Base-by-base conservation (phyloP, 2,888 invertebrate genomes). In the Nomada hirtipes region DNA sequence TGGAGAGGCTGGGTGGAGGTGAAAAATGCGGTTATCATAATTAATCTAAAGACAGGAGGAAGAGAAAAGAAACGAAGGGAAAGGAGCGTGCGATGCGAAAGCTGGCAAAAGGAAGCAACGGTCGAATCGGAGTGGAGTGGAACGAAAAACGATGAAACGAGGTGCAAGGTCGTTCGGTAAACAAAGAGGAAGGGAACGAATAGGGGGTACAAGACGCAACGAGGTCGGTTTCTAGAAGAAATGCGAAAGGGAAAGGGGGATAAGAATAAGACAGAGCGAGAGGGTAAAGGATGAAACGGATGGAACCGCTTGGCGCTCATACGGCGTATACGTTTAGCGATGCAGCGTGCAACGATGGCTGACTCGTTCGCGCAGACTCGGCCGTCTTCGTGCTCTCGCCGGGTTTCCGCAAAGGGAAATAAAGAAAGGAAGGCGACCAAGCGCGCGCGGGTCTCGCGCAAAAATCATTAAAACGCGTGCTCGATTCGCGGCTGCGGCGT, bases 381-480 rank as follows among this genome's bases (percentile, higher is more conserved):
- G 89, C 55, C 60, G 67, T 86, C 85, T 89, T 89, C 90, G 90
- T 84, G 83, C 61, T 82, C 86, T 79, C 79, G 84, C 84, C 84
- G 84, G 85, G 82, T 85, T 89, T 87, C 81, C 86, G 86, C 81
- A 72, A 88, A 89, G 88, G 85, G 86, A 84, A 90, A 89, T 88
- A 89, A 90, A 89, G 88, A 88, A 89, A 86, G 88, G 88, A 83
- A 88, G 85, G 86, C 84, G 80, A 80, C 79, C 78, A 85, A 82
- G 84, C 84, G 86, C 81, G 84, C 85, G 85, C 87, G 87, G 84
- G 86, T 76, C 77, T 86, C 88, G 85, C 84, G 87, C 88, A 91
- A 91, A 91, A 91, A 91, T 91, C 91, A 88, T 91, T 91, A 90
- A 91, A 90, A 90, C 90, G 88, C 86, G 88, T 83, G 87, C 80